These are phyloP conservation scores for Hypsopygia costalis DNA, from an alignment of 2,888 invertebrate species.

Conservation along the genomic window DNA sequence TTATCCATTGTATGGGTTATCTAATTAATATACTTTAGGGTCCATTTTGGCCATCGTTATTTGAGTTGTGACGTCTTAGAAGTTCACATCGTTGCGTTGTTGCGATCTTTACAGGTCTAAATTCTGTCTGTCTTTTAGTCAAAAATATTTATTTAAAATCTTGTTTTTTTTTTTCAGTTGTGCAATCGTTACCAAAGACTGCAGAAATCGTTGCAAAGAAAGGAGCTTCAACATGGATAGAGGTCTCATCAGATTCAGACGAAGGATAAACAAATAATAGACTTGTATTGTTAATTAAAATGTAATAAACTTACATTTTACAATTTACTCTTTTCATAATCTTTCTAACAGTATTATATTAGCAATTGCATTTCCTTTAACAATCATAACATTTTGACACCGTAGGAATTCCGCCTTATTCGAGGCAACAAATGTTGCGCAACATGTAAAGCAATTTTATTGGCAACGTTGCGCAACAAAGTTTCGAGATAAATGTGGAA, in stretches of 20 bases:
- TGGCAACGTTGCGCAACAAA: no score
- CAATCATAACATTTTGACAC: constrained; percentile 26
- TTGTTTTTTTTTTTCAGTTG: constrained; percentile 46
- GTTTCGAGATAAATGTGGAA: no score
- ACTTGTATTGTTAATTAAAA: constrained; percentile 47
- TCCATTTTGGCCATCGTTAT: no score
- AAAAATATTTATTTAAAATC: neutral
- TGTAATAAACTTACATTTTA: constrained; percentile 63
- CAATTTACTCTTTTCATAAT: constrained; percentile 52
- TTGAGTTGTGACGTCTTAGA: no score
- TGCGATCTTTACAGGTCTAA: no score
- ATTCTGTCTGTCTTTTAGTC: no score
- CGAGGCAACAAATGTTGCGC: no score
- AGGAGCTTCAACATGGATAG: constrained; percentile 62
- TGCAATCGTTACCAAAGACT: constrained; percentile 52
- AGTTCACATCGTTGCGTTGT: no score
- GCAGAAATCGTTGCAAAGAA: constrained; percentile 57
- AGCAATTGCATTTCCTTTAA: constrained; percentile 52
- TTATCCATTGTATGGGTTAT: no score
- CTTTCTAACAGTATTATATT: constrained; percentile 48
- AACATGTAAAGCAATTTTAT: no score
- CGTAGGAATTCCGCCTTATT: constrained; percentile 5
- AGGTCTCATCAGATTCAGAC: constrained; percentile 71
- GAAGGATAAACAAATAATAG: constrained; percentile 32
- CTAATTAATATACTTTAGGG: no score